Evolutionary conservation across 2,888 invertebrate genomes (phyloP), one percentile per base, ranked within the genome.

Genomic region (Deroplatys truncata): DNA sequence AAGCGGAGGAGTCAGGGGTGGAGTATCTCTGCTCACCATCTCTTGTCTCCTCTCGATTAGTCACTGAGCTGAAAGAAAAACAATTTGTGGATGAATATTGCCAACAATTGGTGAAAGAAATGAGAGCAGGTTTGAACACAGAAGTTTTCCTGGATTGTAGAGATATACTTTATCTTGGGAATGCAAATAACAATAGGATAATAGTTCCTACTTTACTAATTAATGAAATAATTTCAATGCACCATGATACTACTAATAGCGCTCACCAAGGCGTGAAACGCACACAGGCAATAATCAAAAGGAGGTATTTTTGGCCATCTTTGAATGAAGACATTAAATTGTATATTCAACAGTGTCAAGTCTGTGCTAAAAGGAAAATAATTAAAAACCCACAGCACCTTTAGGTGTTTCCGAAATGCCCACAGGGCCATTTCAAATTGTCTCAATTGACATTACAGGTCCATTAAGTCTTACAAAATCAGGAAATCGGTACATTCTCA

Each of bases 401-500:
- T 49, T 35, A n/a, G 43, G 31, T 7, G n/a, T 31, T 31, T 15
- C 31, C 2, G n/a, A 28, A 10, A 31, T 13, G 3, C 31, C 82
- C 13, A 29, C 49, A 0, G 31, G 28, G 2, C 29, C 82, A 0
- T 82, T 88, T 9, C 28, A 88, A 10, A 88, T 35, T 7, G 20
- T 28, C n/a, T 84, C 91, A 0, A 84, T 91, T 16, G 91, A 91
- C 29, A 91, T 91, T 0, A 90, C 91, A 2, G 92, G 92, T 15
- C 91, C 91, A 16, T 86, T 91, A 8, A 89, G 85, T 0, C 28
- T 16, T 28, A 91, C 91, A 25, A 56, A 89, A 28, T 31, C 82
- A 28, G 88, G 90, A 0, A 91, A 92, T 31, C 90, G 91, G 83
- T 92, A 91, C 43, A 90, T 92, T 25, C 31, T 92, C 7, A 91